Evolutionary conservation across 2,797 vertebrate species (phyloP).

Genomic region (Megaceryle alcyon): DNA sequence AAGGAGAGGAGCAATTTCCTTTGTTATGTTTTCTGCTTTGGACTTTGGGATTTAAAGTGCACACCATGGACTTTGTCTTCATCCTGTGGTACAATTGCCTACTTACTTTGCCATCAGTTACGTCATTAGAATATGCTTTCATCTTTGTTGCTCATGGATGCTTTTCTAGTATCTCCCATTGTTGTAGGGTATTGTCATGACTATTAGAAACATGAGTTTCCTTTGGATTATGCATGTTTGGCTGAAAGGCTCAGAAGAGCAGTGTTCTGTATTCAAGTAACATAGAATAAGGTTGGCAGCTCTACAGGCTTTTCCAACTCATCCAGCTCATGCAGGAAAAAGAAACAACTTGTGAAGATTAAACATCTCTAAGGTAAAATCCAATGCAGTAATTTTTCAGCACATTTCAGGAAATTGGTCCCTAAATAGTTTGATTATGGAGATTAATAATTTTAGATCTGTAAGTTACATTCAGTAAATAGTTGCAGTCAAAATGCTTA

Average conservation of each 20-base stretch:
- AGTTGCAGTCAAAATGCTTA: background rate
- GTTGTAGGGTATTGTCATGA: background rate
- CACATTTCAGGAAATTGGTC: background rate
- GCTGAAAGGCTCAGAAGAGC: background rate
- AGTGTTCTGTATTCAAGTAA: background rate
- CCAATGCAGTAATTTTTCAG: background rate
- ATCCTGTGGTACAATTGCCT: background rate
- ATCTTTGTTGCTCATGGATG: background rate
- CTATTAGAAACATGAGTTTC: background rate
- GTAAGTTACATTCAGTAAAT: background rate
- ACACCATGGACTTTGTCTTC: background rate
- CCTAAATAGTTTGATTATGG: background rate
- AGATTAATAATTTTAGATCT: background rate
- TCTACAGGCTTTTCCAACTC: background rate
- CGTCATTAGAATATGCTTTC: background rate
- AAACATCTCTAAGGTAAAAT: background rate
- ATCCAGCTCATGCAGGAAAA: background rate
- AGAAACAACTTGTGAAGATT: background rate
- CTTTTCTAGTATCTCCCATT: background rate
- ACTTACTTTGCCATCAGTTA: background rate
- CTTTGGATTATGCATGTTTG: background rate
- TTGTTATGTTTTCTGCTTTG: background rate
- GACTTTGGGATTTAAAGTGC: background rate
- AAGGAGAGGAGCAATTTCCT: background rate
- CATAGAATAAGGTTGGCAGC: background rate